Evolutionary conservation across 2,888 invertebrate genomes (phyloP), one percentile per base, ranked within the genome.

Genomic region (Eurytoma adleriae): DNA sequence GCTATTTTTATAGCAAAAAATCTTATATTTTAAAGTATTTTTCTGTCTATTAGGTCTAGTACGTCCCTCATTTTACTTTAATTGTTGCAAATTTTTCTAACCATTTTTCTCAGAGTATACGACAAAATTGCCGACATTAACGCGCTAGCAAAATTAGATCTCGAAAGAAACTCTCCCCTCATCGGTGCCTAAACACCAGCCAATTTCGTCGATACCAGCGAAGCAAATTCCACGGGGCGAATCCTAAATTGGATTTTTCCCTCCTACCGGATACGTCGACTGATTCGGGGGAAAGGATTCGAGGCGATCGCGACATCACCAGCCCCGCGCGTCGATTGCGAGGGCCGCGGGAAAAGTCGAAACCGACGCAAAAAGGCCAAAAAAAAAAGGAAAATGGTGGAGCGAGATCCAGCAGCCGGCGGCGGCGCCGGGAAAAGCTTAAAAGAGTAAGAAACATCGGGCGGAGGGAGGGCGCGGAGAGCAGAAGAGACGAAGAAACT

Each of bases 231-330:
- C 59, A 2, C 50, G 59, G 30, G 18, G 54, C 54, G 68, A 72
- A 66, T 54, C 20, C 48, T 52, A 72, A 76, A 75, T 80, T 80
- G 67, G 62, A 71, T 67, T 72, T 76, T 77, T 77, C 56, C 20
- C 64, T 20, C 56, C 64, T 18, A 7, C 40, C 64, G 64, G 12
- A 12, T 62, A 54, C 16, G n/a, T 3, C 13, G 14, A n/a, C 16
- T 13, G 50, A 50, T 50, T 50, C 50, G 50, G 12, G 50, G 14
- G 16, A 20, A 52, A 18, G 18, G 2, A 2, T 24, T 24, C 24
- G 24, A 52, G n/a, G 56, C 56, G 5, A 40, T 30, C 16, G 48
- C 62, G 48, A 30, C 56, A 13, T 73, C 69, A 56, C 30, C 12
- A 52, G 68, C 20, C 7, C 27, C 1, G 30, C 14, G 50, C 24